Evolutionary conservation across 2,888 invertebrate genomes (phyloP).

Genomic region (Amblyjoppa fuscipennis): DNA sequence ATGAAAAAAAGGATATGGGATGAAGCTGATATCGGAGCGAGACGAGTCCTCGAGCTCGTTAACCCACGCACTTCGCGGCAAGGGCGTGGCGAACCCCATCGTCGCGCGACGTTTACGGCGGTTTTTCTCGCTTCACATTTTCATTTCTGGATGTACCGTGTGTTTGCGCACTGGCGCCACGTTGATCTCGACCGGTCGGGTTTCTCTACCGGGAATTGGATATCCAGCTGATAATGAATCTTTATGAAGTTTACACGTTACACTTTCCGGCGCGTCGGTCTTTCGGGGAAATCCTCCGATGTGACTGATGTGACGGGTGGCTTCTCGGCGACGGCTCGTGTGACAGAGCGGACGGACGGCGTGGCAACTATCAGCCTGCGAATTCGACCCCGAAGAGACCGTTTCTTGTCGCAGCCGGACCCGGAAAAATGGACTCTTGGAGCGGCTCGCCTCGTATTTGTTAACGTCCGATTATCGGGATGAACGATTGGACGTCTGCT

Average conservation of each 20-base stretch:
- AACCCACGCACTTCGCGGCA: conserved; percentile 42
- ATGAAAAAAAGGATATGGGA: conserved; percentile 8
- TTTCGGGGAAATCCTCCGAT: conserved; percentile 3
- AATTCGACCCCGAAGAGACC: conserved; percentile 44
- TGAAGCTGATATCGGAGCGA: conserved; percentile 4
- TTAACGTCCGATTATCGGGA: conserved; percentile 52
- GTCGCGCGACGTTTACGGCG: not conserved
- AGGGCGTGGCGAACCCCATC: conserved; percentile 55
- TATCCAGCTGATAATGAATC: conserved; percentile 26
- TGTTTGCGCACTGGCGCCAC: conserved; percentile 44
- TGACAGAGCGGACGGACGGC: conserved; percentile 54
- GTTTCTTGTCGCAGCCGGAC: not conserved
- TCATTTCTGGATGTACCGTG: conserved; percentile 4
- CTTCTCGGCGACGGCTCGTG: not conserved
- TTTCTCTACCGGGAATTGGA: conserved; percentile 7
- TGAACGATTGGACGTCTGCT: conserved; percentile 29
- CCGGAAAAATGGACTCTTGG: not conserved
- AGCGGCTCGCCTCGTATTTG: conserved; percentile 28
- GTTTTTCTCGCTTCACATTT: conserved; percentile 38
- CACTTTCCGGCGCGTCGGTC: not conserved
- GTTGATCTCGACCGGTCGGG: conserved; percentile 44
- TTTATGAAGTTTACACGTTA: conserved; percentile 40
- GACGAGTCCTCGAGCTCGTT: conserved; percentile 34
- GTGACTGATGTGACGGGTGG: conserved; percentile 21
- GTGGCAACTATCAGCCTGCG: conserved; percentile 47